phyloP scores from a whole-genome alignment of 1,140 invertebrate genomes.

The Scaptomyza montana region DNA sequence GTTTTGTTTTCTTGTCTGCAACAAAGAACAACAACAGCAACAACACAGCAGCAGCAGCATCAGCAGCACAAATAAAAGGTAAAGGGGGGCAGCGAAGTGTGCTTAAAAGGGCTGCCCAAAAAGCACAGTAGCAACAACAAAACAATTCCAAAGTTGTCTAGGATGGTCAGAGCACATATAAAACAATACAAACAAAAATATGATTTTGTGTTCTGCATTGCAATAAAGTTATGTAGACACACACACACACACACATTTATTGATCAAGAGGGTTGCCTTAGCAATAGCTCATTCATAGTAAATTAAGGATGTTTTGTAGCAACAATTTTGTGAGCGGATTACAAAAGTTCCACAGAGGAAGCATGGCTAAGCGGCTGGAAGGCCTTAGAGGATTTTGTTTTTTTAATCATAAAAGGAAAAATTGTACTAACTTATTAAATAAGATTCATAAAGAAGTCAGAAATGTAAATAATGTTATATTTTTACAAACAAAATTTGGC shows the following conservation, averaged over 20 bases:
- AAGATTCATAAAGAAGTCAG: no score
- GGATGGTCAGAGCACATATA: conserved; percentile 27
- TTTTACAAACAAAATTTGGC: no score
- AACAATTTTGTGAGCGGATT: no score
- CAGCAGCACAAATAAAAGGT: not conserved
- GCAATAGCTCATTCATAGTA: not conserved
- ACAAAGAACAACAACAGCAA: conserved; percentile 11
- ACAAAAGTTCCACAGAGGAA: no score
- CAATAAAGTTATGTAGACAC: conserved; percentile 40
- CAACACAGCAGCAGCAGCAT: not conserved
- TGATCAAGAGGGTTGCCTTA: conserved; percentile 4
- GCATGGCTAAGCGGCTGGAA: no score
- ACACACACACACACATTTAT: conserved; percentile 29
- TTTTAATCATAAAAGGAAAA: no score
- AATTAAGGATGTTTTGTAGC: not conserved
- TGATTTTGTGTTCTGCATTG: conserved; percentile 30
- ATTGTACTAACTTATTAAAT: no score
- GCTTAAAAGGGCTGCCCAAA: conserved; percentile 31
- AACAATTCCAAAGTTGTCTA: conserved; percentile 26
- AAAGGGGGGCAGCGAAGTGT: conserved; percentile 11
- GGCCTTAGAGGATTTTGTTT: no score
- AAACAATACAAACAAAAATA: conserved; percentile 30
- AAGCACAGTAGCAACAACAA: conserved; percentile 28
- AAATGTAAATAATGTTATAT: no score
- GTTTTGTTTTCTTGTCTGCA: conserved; percentile 70